A percentile compares a stretch with the other conserved stretches of the same genome.
Evolutionary conservation across 2,113 vertebrate genomes (phyloP).

Genomic region (Halichoeres trimaculatus): DNA sequence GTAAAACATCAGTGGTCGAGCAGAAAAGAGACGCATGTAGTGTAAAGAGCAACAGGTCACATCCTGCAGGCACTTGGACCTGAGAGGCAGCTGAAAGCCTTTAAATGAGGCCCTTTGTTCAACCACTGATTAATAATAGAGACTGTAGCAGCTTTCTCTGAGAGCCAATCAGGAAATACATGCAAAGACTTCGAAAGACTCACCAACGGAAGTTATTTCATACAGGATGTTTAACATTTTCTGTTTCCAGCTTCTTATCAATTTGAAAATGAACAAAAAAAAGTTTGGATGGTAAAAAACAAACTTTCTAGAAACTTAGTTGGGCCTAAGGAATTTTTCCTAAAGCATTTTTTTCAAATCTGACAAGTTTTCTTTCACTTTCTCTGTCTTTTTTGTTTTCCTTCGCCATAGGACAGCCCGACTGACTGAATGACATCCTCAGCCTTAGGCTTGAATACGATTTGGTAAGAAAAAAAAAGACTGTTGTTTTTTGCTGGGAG

Average conservation of each 20-base stretch:
- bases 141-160: too few species aligned
- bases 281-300: neutral
- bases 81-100: neutral
- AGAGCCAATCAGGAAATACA: too few species aligned
- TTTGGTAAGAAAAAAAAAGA: neutral
- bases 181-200: too few species aligned
- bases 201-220: too few species aligned
- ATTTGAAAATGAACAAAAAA: too few species aligned
- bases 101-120: neutral
- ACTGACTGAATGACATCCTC: neutral
- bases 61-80: neutral
- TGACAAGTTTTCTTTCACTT: neutral
- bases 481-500: neutral
- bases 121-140: too few species aligned
- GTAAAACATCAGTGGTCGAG: slow-evolving; percentile 5
- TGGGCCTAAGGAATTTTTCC: neutral
- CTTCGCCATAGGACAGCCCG: neutral
- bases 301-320: neutral
- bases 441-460: neutral
- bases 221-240: too few species aligned
- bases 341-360: neutral
- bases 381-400: too few species aligned
- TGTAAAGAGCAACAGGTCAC: slow-evolving; percentile 6
- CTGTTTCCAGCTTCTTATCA: too few species aligned
- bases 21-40: neutral